These are phyloP conservation scores for Callithrix jacchus DNA, from an alignment of 2,113 vertebrate genomes.

Conservation along the genomic window DNA sequence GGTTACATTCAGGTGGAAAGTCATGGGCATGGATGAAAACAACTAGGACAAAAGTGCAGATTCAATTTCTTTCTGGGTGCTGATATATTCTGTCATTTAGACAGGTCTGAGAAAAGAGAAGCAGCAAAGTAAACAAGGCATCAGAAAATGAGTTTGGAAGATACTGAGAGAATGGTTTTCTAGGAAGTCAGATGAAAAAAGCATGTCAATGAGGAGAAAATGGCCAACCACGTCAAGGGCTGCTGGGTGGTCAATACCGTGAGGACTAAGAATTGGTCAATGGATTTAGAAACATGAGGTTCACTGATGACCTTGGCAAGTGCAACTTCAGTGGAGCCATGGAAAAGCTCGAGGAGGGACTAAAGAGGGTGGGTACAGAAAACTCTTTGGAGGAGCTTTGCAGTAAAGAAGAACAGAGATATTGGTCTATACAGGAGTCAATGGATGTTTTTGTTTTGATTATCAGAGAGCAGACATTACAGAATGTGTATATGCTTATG, in stretches of 20 bases:
- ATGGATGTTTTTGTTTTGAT: not conserved
- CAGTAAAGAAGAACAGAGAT: not conserved
- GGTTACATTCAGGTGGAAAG: not conserved
- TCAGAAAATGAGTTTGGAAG: not conserved
- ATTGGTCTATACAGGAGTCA: not conserved
- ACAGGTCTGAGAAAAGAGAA: not conserved
- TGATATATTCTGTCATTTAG: not conserved
- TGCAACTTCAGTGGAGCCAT: not conserved
- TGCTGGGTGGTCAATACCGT: not conserved
- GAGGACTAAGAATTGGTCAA: not conserved
- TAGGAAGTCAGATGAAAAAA: not conserved
- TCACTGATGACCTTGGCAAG: not conserved
- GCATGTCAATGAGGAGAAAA: not conserved
- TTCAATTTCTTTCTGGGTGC: fast-evolving
- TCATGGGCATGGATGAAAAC: not conserved
- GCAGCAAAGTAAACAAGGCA: not conserved
- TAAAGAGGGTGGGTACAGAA: not conserved
- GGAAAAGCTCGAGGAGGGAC: not conserved
- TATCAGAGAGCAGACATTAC: not conserved
- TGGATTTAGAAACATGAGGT: not conserved
- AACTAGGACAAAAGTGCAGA: not conserved
- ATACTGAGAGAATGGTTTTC: not conserved
- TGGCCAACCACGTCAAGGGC: not conserved
- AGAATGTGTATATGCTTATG: not conserved
- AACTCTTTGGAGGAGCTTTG: not conserved